These are phyloP conservation scores for Lasiurus cinereus DNA, from an alignment of 2,113 vertebrate species.

Conservation along the genomic window DNA sequence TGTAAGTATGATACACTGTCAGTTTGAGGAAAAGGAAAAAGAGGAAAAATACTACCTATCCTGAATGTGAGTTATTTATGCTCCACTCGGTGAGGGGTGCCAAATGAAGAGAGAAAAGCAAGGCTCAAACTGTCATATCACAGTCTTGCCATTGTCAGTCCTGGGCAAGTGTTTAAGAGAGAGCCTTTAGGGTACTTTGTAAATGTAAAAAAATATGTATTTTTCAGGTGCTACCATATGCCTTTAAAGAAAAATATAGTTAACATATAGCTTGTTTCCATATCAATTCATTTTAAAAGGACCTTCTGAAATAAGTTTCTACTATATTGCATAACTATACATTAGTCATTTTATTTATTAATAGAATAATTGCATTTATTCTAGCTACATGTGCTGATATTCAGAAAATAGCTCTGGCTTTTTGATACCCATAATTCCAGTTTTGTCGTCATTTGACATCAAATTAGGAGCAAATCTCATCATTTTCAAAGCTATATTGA, in stretches of 20 bases:
- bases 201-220: background rate
- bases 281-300: background rate
- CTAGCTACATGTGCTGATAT: background rate
- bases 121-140: background rate
- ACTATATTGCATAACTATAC: background rate
- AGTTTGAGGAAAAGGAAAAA: background rate
- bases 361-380: background rate
- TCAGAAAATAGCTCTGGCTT: background rate
- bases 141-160: background rate
- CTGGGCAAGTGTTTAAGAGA: background rate
- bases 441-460: slow-evolving; percentile 45
- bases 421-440: background rate
- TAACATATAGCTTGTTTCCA: background rate
- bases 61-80: background rate
- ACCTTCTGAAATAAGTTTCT: background rate
- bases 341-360: slow-evolving; percentile 21
- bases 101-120: background rate
- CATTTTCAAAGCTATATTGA: slow-evolving; percentile 30
- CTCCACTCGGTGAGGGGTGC: background rate
- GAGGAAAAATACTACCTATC: background rate
- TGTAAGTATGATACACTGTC: background rate
- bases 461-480: slow-evolving; percentile 40
- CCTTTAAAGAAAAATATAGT: background rate
- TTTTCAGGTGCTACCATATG: background rate
- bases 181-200: background rate